Base-by-base conservation (phyloP, 2,113 vertebrate genomes). In the Lasiurus borealis region DNA sequence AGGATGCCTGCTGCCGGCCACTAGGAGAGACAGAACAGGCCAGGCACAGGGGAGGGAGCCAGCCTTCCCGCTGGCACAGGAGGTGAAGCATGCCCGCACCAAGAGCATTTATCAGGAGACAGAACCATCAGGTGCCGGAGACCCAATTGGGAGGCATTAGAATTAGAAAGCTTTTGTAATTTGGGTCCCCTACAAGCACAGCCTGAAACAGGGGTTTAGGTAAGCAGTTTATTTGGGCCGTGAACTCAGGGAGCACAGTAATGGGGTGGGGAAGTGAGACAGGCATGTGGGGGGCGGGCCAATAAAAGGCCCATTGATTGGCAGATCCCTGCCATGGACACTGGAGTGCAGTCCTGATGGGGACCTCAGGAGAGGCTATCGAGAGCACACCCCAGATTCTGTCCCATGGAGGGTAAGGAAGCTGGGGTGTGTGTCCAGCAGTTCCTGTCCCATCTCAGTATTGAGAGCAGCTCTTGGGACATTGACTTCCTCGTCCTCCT, bases 371-470 rank as follows among this genome's bases (percentile, higher is more conserved):
- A 66, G 19, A 52, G 23, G 9, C 7, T 18, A 2, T 40, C 2
- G 8, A 71, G 11, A 11, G 29, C 2, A 6, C 16, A 46, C 2
- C 3, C 73, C n/a, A 44, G 15, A 50, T 8, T 25, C 16, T 36
- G 21, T 82, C 27, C 16, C 11, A 0, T 0, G 0, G 34, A 36
- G 48, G 7, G 13, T n/a, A 12, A 52, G n/a, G 34, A 44, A 69
- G n/a, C 50, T n/a, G 48, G 25, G 29, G 12, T 48, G 36, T 50
- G 36, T 29, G 40, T 29, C 11, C 44, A 18, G 2, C 16, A 46
- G 25, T 1, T 91, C 68, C 46, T 59, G 10, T 40, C 84, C 11
- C 7, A 31, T 54, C 29, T 86, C 48, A 19, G 34, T 62, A 25
- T 69, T 78, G 76, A 73, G 29, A 34, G 9, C 1, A 3, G 52